phyloP scores from a whole-genome alignment of 92 coral and sea anemone species.

The Pocillopora meandrina region DNA sequence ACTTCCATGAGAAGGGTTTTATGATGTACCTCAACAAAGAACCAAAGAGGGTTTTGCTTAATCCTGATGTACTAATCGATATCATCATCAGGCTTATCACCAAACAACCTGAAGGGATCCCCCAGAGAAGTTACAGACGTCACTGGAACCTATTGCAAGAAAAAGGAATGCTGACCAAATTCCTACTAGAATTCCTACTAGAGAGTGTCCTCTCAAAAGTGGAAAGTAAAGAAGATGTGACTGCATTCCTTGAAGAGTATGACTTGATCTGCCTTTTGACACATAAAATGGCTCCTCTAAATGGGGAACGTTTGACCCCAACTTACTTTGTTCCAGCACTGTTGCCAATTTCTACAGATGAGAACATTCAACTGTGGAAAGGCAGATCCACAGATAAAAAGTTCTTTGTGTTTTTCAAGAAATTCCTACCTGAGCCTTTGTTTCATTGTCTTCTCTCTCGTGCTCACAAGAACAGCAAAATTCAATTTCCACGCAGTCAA shows the following conservation, averaged over 20 bases:
- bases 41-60: constrained; percentile 51
- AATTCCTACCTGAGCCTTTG: constrained; percentile 55
- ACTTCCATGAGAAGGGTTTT: constrained; percentile 56
- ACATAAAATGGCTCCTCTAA: neutral
- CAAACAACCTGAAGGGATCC: neutral
- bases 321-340: constrained; percentile 59
- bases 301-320: neutral
- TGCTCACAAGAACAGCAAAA: constrained; percentile 45
- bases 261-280: constrained; percentile 57
- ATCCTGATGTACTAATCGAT: constrained; percentile 48
- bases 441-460: constrained; percentile 53
- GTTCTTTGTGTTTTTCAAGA: constrained; percentile 46
- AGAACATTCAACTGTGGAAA: constrained; percentile 28
- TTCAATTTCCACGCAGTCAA: neutral
- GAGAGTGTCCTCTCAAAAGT: constrained; percentile 32
- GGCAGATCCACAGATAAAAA: constrained; percentile 35
- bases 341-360: constrained; percentile 39
- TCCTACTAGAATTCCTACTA: constrained; percentile 43
- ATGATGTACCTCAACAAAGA: constrained; percentile 47
- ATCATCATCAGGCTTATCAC: constrained; percentile 35
- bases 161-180: constrained; percentile 41
- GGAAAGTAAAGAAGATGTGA: constrained; percentile 29
- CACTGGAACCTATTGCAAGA: constrained; percentile 39
- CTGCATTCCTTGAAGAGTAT: constrained; percentile 49
- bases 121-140: constrained; percentile 33